These are phyloP conservation scores for Platycnemis pennipes DNA, from an alignment of 2,888 invertebrate genomes.

Conservation along the genomic window DNA sequence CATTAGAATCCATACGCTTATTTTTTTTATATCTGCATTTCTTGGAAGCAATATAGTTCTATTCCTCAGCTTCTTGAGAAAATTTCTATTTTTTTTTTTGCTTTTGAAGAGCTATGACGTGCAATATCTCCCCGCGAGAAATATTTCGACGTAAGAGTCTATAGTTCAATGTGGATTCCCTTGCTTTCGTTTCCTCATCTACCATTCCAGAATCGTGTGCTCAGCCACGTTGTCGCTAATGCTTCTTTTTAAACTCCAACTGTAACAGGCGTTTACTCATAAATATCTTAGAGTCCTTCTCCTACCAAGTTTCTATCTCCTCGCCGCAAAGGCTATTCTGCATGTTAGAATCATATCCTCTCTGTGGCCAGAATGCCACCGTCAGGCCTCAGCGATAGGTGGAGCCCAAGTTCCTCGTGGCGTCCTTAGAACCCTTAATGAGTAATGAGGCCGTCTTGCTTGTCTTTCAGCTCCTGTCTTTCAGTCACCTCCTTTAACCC, in stretches of 20 bases:
- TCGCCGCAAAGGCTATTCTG: neutral
- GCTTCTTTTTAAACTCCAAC: neutral
- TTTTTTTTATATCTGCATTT: no score
- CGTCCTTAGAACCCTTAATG: slow-evolving; percentile 49
- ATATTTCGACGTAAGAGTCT: no score
- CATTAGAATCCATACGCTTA: no score
- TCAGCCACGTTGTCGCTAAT: neutral
- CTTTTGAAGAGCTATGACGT: no score
- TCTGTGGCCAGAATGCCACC: neutral
- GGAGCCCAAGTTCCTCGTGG: slow-evolving; percentile 30
- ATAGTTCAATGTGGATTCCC: no score
- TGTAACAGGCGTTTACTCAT: slow-evolving; percentile 24
- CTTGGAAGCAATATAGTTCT: no score
- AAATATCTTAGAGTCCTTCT: slow-evolving; percentile 1
- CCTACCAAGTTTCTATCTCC: neutral
- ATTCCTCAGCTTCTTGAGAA: no score
- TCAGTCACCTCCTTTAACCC: slow-evolving; percentile 31
- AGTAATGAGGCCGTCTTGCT: slow-evolving; percentile 51
- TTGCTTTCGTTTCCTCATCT: neutral
- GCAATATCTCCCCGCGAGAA: no score
- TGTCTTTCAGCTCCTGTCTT: slow-evolving; percentile 61
- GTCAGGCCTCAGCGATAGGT: slow-evolving; percentile 38
- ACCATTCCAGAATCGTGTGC: neutral
- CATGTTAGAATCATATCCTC: neutral
- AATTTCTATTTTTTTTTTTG: no score